Percentiles rank a stretch among this genome's conserved stretches.
phyloP scores from a whole-genome alignment of 2,797 vertebrate species.

The Galaxias olidus region DNA sequence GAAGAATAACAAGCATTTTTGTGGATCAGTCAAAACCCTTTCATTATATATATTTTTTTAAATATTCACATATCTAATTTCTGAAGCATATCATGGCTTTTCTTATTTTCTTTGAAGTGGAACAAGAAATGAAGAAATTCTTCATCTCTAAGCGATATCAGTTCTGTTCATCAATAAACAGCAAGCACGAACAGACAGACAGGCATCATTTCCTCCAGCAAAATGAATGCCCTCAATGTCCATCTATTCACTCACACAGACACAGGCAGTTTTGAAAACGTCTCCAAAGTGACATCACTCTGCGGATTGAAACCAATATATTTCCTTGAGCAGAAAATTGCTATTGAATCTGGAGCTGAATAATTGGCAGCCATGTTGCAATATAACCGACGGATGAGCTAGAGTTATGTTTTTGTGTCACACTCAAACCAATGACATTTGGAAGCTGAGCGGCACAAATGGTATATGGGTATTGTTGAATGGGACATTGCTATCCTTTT shows the following conservation, averaged over 20 bases:
- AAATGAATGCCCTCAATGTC: constrained; percentile 67
- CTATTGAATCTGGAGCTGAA: constrained; percentile 79
- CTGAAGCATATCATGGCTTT: too few relatives aligned
- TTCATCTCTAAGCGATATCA: constrained; percentile 48
- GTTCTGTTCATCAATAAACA: constrained; percentile 71
- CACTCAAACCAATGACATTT: constrained; percentile 76
- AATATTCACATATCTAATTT: too few relatives aligned
- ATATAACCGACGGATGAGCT: constrained; percentile 51
- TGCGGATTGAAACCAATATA: constrained; percentile 73
- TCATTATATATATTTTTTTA: too few relatives aligned
- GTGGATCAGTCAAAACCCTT: too few relatives aligned
- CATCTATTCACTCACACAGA: constrained; percentile 71
- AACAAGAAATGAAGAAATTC: too few relatives aligned
- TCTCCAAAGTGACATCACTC: constrained; percentile 75
- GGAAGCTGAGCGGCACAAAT: constrained; percentile 73
- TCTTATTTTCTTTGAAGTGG: too few relatives aligned
- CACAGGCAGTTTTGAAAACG: constrained; percentile 72
- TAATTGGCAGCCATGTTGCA: constrained; percentile 73
- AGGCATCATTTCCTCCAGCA: constrained; percentile 72
- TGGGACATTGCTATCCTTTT: constrained; percentile 71
- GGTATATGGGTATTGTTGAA: constrained; percentile 73
- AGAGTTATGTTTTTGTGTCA: constrained; percentile 77
- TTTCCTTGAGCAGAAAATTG: constrained; percentile 79
- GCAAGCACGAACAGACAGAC: constrained; percentile 64
- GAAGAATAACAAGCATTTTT: too few relatives aligned